A percentile compares a stretch with the other conserved stretches of the same genome.
Evolutionary conservation across 2,888 invertebrate genomes (phyloP).

Genomic region (Listrodromus nycthemerus): DNA sequence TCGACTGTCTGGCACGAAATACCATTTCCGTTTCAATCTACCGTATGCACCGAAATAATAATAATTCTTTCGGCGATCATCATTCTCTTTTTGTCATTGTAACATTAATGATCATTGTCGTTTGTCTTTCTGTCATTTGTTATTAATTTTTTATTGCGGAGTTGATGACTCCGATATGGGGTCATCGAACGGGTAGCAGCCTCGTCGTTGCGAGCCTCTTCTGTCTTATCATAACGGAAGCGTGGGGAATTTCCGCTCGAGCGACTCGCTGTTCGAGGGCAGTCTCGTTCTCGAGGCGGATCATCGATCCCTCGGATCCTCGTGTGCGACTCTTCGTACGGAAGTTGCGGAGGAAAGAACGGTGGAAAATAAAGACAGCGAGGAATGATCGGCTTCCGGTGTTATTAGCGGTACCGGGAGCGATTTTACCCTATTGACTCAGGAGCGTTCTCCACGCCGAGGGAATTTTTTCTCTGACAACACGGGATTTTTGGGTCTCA

Average conservation of each 20-base stretch:
- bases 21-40: conserved; percentile 12
- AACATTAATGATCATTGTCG: not conserved
- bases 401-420: not conserved
- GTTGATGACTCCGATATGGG: conserved; percentile 47
- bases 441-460: not conserved
- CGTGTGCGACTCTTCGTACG: not conserved
- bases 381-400: not conserved
- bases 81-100: not conserved
- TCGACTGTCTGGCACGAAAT: conserved; percentile 13
- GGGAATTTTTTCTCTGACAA: not conserved
- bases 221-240: conserved; percentile 33
- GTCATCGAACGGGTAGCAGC: conserved; percentile 60
- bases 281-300: conserved; percentile 22
- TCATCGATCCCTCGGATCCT: conserved; percentile 37
- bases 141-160: conserved; percentile 18
- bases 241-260: conserved; percentile 10
- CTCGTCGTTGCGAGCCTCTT: conserved; percentile 44
- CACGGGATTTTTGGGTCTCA: conserved; percentile 6
- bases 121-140: not conserved
- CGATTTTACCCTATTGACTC: not conserved
- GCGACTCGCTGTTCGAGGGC: conserved; percentile 13
- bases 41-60: not conserved
- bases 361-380: not conserved
- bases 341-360: not conserved
- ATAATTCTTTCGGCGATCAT: not conserved